Evolutionary conservation across 2,797 vertebrate genomes (phyloP).

Genomic region (Chiroxiphia lanceolata): DNA sequence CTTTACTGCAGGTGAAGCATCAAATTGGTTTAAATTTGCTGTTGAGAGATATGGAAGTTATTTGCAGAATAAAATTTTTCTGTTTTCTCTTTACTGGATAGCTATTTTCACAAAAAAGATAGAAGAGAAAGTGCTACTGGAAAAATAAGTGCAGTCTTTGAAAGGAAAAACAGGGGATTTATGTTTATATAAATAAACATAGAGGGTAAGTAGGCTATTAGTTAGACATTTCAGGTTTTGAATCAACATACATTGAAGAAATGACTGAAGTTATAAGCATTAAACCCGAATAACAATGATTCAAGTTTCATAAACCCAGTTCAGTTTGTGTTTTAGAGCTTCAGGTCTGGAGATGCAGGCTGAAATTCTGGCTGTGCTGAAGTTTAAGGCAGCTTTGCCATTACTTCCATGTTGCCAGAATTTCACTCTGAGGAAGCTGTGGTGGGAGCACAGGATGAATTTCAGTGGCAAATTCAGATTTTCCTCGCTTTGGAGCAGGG

Average conservation of each 20-base stretch:
- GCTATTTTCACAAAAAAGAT: not conserved
- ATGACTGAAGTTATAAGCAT: not conserved
- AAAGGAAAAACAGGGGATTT: not conserved
- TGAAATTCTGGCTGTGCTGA: not conserved
- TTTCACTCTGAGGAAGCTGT: not conserved
- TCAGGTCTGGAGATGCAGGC: not conserved
- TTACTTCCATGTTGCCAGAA: not conserved
- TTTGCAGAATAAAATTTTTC: not conserved
- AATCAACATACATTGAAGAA: not conserved
- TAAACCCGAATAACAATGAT: constrained; percentile 14
- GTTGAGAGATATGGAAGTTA: not conserved
- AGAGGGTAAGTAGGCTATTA: not conserved
- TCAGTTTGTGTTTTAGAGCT: not conserved
- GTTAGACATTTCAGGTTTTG: not conserved
- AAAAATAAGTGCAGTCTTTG: not conserved
- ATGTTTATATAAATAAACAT: constrained; percentile 1
- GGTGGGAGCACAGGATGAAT: not conserved
- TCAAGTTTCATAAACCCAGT: not conserved
- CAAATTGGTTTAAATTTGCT: constrained; percentile 3
- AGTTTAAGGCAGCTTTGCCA: not conserved
- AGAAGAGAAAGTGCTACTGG: not conserved
- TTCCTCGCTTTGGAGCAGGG: not conserved
- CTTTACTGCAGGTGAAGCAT: not conserved
- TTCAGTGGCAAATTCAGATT: not conserved
- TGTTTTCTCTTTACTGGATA: not conserved